Evolutionary conservation across 2,113 vertebrate species (phyloP).

Genomic region (Stigmatopora argus): DNA sequence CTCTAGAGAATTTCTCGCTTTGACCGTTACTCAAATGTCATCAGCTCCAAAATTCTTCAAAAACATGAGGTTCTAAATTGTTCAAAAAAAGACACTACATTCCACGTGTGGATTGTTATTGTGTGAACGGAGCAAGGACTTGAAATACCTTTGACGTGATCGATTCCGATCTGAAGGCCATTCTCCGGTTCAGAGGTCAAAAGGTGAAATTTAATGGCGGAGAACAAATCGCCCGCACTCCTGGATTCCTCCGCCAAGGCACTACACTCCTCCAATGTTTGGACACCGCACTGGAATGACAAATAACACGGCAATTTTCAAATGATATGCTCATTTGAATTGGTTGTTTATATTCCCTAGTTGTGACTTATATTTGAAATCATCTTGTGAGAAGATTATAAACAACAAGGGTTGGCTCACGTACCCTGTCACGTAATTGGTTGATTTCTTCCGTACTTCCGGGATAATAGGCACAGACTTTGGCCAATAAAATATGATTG

Average conservation of each 20-base stretch:
- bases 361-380: no score
- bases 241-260: slow-evolving; percentile 71
- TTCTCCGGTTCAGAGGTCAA: slow-evolving; percentile 85
- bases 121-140: neutral
- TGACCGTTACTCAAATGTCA: no score
- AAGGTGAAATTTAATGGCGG: slow-evolving; percentile 82
- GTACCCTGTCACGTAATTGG: slow-evolving; percentile 83
- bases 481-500: slow-evolving; percentile 79
- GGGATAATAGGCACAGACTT: slow-evolving; percentile 89
- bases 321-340: no score
- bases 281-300: slow-evolving; percentile 81
- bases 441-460: slow-evolving; percentile 79
- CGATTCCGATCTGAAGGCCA: slow-evolving; percentile 82
- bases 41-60: no score
- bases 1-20: no score
- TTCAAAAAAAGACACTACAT: no score
- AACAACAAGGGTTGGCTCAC: neutral
- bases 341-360: no score
- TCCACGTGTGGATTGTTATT: neutral
- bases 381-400: neutral
- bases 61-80: no score
- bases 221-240: slow-evolving; percentile 75
- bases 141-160: slow-evolving; percentile 81
- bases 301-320: neutral
- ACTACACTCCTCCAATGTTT: slow-evolving; percentile 77